Evolutionary conservation across 1,140 invertebrate genomes (phyloP).

Genomic region (Aphelinus certus): DNA sequence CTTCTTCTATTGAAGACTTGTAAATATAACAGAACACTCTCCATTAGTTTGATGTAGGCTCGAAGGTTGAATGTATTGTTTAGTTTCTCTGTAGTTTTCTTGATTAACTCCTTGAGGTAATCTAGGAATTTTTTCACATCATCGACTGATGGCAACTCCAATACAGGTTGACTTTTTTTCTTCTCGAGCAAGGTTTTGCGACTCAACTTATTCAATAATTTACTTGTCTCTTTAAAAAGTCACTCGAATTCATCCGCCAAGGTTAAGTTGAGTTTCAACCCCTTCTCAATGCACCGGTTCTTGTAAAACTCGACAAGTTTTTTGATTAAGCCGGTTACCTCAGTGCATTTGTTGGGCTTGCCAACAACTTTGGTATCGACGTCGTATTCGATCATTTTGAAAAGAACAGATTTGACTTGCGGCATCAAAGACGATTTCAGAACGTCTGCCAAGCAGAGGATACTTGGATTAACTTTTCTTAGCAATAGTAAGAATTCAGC

Average conservation of each 20-base stretch:
- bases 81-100: not conserved
- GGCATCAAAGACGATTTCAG: not conserved
- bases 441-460: not conserved
- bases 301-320: not conserved
- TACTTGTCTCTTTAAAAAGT: no score
- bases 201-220: no score
- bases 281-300: no score
- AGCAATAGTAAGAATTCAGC: not conserved
- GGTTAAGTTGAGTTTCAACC: no score
- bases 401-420: not conserved
- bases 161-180: not conserved
- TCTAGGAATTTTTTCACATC: not conserved
- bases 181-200: not conserved
- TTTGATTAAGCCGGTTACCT: not conserved
- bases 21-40: not conserved
- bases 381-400: not conserved
- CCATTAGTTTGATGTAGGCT: not conserved
- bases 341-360: not conserved
- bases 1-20: constrained; percentile 3
- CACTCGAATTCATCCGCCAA: no score
- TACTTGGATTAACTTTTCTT: not conserved
- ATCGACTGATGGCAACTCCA: not conserved
- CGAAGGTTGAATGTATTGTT: not conserved
- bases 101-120: not conserved
- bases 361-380: not conserved